Conservation (phyloP, 2,888 invertebrate genomes). For the Euspilapteryx auroguttella region DNA sequence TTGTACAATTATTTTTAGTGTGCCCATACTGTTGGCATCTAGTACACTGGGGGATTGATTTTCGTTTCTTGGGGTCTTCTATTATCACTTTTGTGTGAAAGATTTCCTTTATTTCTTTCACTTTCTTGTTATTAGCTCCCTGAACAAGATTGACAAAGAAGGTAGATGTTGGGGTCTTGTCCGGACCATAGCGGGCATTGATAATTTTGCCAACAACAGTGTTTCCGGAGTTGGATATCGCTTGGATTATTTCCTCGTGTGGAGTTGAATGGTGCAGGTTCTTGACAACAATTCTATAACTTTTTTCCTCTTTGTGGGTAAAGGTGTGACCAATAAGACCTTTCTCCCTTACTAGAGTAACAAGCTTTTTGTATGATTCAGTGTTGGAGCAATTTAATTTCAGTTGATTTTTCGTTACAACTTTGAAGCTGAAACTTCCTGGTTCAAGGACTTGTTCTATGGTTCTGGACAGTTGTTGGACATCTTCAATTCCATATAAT, state of each 20-base stretch:
- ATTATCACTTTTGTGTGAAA: too few species aligned
- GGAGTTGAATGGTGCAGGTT: background rate
- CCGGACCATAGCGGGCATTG: too few species aligned
- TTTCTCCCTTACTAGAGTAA: background rate
- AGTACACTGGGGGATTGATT: too few species aligned
- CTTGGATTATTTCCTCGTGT: background rate
- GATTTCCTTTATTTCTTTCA: too few species aligned
- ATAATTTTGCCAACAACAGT: too few species aligned
- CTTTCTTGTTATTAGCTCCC: too few species aligned
- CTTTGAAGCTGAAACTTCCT: too few species aligned
- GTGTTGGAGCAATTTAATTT: background rate
- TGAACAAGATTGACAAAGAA: too few species aligned
- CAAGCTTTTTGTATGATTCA: background rate
- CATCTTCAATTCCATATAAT: background rate
- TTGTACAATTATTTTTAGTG: too few species aligned
- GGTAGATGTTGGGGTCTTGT: too few species aligned
- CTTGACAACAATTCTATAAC: background rate
- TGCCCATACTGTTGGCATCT: too few species aligned
- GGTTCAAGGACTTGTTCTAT: background rate
- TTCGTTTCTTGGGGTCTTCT: too few species aligned
- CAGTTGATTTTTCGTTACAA: background rate
- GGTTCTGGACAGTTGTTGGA: background rate
- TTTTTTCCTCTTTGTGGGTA: background rate
- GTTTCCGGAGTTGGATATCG: background rate
- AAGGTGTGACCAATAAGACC: background rate